A percentile compares a stretch with the other conserved stretches of the same genome.
phyloP scores from a whole-genome alignment of 2,797 vertebrate species.

The Manis pentadactyla region DNA sequence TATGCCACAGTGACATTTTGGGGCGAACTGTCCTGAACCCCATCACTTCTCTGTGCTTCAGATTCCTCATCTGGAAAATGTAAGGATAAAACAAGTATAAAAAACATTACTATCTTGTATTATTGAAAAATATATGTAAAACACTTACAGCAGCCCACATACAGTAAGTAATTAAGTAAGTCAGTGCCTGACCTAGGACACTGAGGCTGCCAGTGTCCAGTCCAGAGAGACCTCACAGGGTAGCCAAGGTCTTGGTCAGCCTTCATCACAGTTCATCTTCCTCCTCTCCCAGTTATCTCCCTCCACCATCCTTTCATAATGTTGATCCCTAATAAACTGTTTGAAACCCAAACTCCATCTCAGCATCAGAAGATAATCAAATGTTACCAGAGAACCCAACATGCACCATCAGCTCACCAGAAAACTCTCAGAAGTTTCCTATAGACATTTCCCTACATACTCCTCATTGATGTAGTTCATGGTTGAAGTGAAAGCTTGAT shows the following conservation, averaged over 20 bases:
- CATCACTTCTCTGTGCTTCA: background rate
- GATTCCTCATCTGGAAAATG: background rate
- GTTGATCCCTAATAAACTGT: background rate
- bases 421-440: constrained; percentile 14
- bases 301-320: background rate
- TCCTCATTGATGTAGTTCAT: background rate
- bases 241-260: accelerated
- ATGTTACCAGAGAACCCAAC: background rate
- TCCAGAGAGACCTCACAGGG: accelerated
- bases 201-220: background rate
- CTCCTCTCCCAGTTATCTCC: background rate
- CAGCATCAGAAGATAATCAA: background rate
- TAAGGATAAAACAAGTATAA: background rate
- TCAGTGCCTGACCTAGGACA: background rate
- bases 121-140: background rate
- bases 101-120: background rate
- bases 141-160: background rate
- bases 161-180: background rate
- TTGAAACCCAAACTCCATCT: background rate
- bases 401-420: background rate
- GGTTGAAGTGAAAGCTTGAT: background rate
- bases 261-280: background rate
- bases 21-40: background rate
- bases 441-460: background rate
- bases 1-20: background rate